These are phyloP conservation scores for Sebastes reedi DNA, from an alignment of 2,797 vertebrate species.

Conservation along the genomic window DNA sequence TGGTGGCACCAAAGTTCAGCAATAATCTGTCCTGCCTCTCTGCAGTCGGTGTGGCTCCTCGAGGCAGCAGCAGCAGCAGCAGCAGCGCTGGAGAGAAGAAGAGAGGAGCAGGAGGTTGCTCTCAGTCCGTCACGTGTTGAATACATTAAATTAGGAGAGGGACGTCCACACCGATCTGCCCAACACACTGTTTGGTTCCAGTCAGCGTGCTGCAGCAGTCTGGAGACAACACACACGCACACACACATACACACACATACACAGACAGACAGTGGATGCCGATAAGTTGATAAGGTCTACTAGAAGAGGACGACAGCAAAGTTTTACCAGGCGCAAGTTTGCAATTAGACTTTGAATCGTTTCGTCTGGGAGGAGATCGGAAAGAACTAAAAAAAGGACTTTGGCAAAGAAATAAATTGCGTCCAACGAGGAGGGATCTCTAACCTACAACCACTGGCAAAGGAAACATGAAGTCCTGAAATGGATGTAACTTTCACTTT, in stretches of 20 bases:
- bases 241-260: constrained; percentile 1
- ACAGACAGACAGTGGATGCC: constrained; percentile 33
- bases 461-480: constrained; percentile 40
- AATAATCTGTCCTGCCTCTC: constrained; percentile 36
- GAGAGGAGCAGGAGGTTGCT: constrained; percentile 49
- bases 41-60: constrained; percentile 46
- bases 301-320: constrained; percentile 22
- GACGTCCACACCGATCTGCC: constrained; percentile 54
- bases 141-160: constrained; percentile 76
- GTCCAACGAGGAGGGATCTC: not conserved
- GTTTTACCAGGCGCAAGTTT: constrained; percentile 40
- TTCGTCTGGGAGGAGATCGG: not conserved
- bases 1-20: constrained; percentile 84
- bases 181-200: constrained; percentile 59
- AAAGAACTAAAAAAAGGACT: not conserved
- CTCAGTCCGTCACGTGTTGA: constrained; percentile 77
- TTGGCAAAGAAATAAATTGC: constrained; percentile 7
- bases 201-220: constrained; percentile 58
- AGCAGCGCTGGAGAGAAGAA: constrained; percentile 5
- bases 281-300: constrained; percentile 34
- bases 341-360: not conserved
- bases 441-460: not conserved
- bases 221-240: not conserved
- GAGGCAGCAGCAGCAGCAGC: constrained; percentile 28
- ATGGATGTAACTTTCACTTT: constrained; percentile 78